These are phyloP conservation scores for Hippopotamyrus pictus DNA, from an alignment of 2,797 vertebrate genomes.

Conservation along the genomic window DNA sequence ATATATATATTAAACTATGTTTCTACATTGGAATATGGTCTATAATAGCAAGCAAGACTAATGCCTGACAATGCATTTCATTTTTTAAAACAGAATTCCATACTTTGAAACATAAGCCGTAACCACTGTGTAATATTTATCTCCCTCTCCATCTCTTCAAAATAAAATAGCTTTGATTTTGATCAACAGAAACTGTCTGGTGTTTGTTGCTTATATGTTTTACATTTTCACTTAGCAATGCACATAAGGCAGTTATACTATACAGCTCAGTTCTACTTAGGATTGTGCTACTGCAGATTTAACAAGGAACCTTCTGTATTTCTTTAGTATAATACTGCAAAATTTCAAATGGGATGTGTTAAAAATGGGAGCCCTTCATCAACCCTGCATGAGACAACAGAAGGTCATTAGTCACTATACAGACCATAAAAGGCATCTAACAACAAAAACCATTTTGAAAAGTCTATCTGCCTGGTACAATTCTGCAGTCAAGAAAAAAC, in stretches of 20 bases:
- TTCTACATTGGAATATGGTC: slow-evolving; percentile 22
- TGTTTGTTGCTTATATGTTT: neutral
- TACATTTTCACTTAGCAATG: neutral
- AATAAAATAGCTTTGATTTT: slow-evolving; percentile 26
- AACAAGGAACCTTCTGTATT: neutral
- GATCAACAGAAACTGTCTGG: slow-evolving; percentile 25
- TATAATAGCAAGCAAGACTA: slow-evolving; percentile 29
- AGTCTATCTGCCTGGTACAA: neutral
- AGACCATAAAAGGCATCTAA: neutral
- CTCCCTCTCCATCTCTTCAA: slow-evolving; percentile 1
- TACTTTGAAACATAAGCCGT: slow-evolving; percentile 38
- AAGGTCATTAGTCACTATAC: slow-evolving; percentile 11
- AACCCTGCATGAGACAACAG: neutral
- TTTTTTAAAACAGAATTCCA: slow-evolving; percentile 6
- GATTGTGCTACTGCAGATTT: neutral
- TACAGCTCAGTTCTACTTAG: neutral
- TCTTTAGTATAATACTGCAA: neutral
- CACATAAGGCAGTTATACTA: neutral
- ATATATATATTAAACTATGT: slow-evolving; percentile 43
- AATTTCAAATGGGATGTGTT: neutral
- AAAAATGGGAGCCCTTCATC: neutral
- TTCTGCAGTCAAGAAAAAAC: neutral
- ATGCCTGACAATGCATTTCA: slow-evolving; percentile 31
- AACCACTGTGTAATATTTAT: slow-evolving; percentile 21
- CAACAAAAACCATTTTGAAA: neutral